Base-by-base conservation (phyloP, 2,888 invertebrate species). In the Erebia epiphron region DNA sequence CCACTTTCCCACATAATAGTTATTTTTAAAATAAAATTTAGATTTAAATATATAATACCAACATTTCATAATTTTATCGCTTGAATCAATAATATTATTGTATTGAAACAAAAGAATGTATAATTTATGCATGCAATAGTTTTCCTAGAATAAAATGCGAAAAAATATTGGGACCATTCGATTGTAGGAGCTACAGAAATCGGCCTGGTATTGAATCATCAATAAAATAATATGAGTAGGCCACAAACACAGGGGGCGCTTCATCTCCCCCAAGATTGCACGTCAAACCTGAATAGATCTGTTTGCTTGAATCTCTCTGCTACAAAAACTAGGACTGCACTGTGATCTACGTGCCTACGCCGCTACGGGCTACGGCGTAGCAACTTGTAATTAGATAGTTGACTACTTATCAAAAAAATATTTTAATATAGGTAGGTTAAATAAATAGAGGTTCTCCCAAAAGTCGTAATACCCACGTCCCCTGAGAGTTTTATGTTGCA, bases 291-390 rank as follows among this genome's bases (percentile, higher is more conserved):
- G 58, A 65, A 69, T 64, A 60, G 69, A 69, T 60, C 57, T 65
- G 52, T 69, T 69, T 65, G 43, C 35, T 46, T 21, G 26, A n/a
- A 5, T 56, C 56, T 57, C 43, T 18, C 52, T 14, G 50, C 60
- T 65, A 49, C 18, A 65, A 65, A 21, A 16, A 7, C 41, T 68
- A 26, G 16, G 13, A 16, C 11, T 18, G 54, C 50, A 58, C 13
- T 35, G 64, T 61, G 46, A n/a, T 41, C 49, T 63, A 62, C 35
- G 61, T 52, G 50, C 61, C 69, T 66, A 72, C 65, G 62, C 43
- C 69, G 14, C 73, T 74, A 75, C 73, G 71, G 16, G 56, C 67
- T 73, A 73, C 73, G 73, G 70, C 76, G 70, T 71, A 74, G 73
- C 73, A 16, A 21, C 52, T 21, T 18, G 16, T 2, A n/a, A 10